Conservation (phyloP, 2,113 vertebrate species). For the Xiphorhynchus elegans region DNA sequence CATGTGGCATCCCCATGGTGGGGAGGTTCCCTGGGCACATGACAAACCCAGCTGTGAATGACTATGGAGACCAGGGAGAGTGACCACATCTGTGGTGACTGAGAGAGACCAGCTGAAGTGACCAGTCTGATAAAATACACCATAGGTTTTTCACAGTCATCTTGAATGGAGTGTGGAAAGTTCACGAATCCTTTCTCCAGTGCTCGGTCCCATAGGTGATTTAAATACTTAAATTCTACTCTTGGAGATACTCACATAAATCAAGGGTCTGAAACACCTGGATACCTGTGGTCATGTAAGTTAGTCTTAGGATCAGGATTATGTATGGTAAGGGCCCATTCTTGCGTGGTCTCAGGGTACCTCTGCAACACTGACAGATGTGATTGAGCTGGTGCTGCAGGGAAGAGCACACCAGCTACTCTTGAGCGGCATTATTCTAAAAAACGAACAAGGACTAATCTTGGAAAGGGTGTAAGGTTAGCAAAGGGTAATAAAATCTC, state of each 20-base stretch:
- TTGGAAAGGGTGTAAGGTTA: neutral
- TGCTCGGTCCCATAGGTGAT: neutral
- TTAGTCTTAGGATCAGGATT: neutral
- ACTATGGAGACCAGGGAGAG: neutral
- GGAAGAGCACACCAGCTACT: neutral
- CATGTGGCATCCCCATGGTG: rapidly evolving
- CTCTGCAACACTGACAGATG: neutral
- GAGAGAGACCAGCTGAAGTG: neutral
- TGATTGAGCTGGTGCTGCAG: neutral
- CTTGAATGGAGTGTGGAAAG: neutral
- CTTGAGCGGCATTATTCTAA: rapidly evolving
- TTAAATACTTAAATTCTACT: neutral
- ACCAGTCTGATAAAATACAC: neutral
- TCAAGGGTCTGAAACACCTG: neutral
- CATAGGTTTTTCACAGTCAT: neutral
- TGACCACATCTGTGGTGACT: rapidly evolving
- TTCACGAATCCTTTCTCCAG: neutral
- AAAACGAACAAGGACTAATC: neutral
- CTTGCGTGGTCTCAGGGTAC: neutral
- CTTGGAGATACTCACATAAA: neutral
- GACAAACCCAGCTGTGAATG: neutral
- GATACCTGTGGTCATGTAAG: neutral
- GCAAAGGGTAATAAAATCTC: neutral
- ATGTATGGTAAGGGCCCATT: neutral
- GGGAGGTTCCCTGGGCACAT: neutral